Evolutionary conservation across 2,113 vertebrate genomes (phyloP).

Genomic region (Gallinago undulata): DNA sequence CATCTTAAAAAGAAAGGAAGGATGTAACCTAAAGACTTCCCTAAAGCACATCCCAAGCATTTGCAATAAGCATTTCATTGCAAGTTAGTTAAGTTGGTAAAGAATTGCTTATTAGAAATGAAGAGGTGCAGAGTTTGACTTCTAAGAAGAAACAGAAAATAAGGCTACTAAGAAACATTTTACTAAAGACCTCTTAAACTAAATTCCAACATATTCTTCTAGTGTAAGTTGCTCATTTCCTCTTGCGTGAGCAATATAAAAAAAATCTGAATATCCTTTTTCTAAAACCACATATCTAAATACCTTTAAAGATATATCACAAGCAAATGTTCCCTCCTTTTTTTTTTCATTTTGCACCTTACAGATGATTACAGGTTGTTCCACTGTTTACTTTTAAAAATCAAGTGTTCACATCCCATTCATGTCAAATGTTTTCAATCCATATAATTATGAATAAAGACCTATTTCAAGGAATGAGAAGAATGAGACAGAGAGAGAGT

Average conservation of each 20-base stretch:
- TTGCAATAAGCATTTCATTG: not conserved
- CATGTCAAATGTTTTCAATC: not conserved
- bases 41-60: not conserved
- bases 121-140: not conserved
- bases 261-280: not conserved
- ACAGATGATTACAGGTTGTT: not conserved
- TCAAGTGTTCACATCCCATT: not conserved
- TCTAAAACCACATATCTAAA: not conserved
- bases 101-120: not conserved
- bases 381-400: not conserved
- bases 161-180: not conserved
- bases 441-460: not conserved
- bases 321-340: not conserved
- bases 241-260: not conserved
- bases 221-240: not conserved
- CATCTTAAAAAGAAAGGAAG: not conserved
- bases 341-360: not conserved
- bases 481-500: not conserved
- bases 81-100: not conserved
- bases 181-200: not conserved
- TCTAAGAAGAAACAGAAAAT: not conserved
- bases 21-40: not conserved
- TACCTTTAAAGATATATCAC: not conserved
- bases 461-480: not conserved
- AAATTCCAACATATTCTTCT: not conserved